Evolutionary conservation across 2,113 vertebrate genomes (phyloP).

Genomic region (Phaetusa simplex): DNA sequence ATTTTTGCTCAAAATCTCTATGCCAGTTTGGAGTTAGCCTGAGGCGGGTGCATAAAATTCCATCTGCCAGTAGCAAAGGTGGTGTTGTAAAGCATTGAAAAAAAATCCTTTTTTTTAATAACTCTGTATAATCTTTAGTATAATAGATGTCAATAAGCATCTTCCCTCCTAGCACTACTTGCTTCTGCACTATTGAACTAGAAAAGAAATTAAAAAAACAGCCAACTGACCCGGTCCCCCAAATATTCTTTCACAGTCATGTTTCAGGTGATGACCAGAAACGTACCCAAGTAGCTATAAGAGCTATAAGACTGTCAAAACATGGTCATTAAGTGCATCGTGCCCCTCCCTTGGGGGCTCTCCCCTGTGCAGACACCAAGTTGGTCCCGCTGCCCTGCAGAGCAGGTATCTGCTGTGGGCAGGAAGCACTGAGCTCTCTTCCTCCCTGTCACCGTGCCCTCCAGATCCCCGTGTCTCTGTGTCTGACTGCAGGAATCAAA

Average conservation of each 20-base stretch:
- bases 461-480: accelerated
- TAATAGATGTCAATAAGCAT: background rate
- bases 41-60: background rate
- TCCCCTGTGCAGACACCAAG: background rate
- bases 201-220: background rate
- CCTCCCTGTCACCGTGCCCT: background rate
- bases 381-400: background rate
- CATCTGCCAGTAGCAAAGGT: background rate
- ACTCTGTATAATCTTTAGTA: background rate
- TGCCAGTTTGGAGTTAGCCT: background rate
- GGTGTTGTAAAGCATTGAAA: background rate
- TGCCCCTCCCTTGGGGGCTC: background rate
- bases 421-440: background rate
- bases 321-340: accelerated
- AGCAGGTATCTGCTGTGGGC: background rate
- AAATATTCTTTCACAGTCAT: background rate
- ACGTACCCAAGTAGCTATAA: background rate
- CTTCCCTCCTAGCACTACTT: background rate
- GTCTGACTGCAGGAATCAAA: background rate
- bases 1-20: background rate
- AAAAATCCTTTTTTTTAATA: background rate
- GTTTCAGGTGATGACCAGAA: background rate
- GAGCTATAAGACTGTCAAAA: background rate
- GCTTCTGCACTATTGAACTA: background rate
- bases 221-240: background rate